Evolutionary conservation across 1,140 invertebrate genomes (phyloP).

Genomic region (Watersipora subatra): DNA sequence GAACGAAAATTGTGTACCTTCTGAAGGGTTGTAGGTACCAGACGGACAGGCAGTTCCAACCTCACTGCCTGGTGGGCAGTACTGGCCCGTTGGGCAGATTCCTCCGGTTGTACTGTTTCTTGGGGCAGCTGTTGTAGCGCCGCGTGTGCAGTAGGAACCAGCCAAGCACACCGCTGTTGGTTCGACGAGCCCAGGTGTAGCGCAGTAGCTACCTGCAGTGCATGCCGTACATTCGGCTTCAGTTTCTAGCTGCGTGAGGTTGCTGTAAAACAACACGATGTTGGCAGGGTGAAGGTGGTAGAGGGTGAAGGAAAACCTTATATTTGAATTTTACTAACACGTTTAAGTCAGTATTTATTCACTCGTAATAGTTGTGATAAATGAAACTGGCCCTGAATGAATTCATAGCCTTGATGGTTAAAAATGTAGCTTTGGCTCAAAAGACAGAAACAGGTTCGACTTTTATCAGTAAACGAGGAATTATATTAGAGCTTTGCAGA

Average conservation of each 20-base stretch:
- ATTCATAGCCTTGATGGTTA: too few relatives aligned
- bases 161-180: constrained; percentile 20
- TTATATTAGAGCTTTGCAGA: too few relatives aligned
- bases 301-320: too few relatives aligned
- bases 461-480: too few relatives aligned
- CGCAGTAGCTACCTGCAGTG: constrained; percentile 23
- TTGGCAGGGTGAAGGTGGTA: too few relatives aligned
- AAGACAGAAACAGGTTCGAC: too few relatives aligned
- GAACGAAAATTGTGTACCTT: neutral
- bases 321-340: too few relatives aligned
- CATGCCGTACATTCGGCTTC: constrained; percentile 22
- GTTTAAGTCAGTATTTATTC: too few relatives aligned
- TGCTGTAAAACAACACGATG: constrained; percentile 22
- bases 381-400: too few relatives aligned
- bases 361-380: too few relatives aligned
- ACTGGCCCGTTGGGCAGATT: constrained; percentile 25
- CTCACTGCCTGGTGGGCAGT: constrained; percentile 26
- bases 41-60: constrained; percentile 26
- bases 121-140: constrained; percentile 14
- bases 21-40: constrained; percentile 28
- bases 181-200: constrained; percentile 16
- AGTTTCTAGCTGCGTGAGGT: constrained; percentile 23
- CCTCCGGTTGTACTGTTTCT: constrained; percentile 11
- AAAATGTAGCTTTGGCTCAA: too few relatives aligned
- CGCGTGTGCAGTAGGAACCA: constrained; percentile 32